Base-by-base conservation (phyloP, 2,888 invertebrate species). In the Drosophila anomalipes region DNA sequence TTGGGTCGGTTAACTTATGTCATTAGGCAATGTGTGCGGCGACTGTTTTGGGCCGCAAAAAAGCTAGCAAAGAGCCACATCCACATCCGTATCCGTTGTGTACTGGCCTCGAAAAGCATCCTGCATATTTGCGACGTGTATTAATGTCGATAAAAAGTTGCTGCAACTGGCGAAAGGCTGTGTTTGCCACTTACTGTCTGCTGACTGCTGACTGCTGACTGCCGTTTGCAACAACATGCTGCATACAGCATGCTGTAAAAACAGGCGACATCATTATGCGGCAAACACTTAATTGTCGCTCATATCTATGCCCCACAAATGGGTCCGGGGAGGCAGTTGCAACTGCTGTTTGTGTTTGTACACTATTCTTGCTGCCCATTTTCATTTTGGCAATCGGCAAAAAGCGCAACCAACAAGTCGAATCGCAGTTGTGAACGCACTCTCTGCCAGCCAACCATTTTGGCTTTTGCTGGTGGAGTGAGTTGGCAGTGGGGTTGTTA, bases 261-360 rank as follows among this genome's bases (percentile, higher is more conserved):
- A 87, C 74, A 72, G 78, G 86, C 88, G 86, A 88, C 90, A 86
- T 90, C 86, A 90, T 86, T 86, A 86, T 86, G 86, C 86, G 86
- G 90, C 86, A 86, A 90, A 79, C 86, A 86, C 86, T 86, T 86
- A 86, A 86, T 86, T 86, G 79, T 88, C 90, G 86, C 90, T 85
- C 90, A 85, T 85, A 85, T 85, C 85, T 85, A 70, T 79, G 87
- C 70, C 87, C 67, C 53, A 63, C 39, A 39, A 39, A 57, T 30
- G 54, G 54, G 22, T 1, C 22, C 16, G 16, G 22, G 39, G n/a
- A 32, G 28, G 37, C 49, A 39, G 2, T 44, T 62, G 28, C 53
- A 53, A 47, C 64, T 59, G 52, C 56, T 28, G 12, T 28, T n/a
- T 56, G 28, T 70, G 69, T 39, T 26, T 67, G 58, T 67, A 35